Percentiles rank a stretch among this genome's conserved stretches.
Conservation (phyloP, 2,113 vertebrate genomes). For the Equus przewalskii region DNA sequence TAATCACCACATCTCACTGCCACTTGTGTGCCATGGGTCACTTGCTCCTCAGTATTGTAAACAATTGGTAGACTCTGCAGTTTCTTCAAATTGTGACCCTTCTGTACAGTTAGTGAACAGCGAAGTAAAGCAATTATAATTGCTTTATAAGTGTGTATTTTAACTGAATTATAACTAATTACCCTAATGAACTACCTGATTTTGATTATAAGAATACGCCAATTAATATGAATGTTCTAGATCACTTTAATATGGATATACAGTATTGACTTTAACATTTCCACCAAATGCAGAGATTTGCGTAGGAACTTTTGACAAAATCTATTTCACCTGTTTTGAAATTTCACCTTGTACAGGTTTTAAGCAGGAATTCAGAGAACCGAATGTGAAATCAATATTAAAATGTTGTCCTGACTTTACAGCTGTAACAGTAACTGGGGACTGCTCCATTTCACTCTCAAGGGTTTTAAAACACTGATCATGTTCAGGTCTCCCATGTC, state of each 20-base stretch:
- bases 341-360: background rate
- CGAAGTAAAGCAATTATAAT: background rate
- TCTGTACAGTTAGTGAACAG: background rate
- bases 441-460: background rate
- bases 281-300: background rate
- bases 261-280: background rate
- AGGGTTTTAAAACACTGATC: background rate
- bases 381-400: slow-evolving; percentile 3
- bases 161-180: background rate
- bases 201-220: background rate
- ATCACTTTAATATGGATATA: background rate
- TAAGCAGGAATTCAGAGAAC: slow-evolving; percentile 20
- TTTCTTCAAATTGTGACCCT: background rate
- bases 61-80: background rate
- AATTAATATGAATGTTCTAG: background rate
- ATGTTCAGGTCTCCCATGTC: background rate
- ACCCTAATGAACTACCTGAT: background rate
- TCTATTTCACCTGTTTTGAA: slow-evolving; percentile 19
- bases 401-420: background rate
- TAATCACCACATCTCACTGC: background rate
- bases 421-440: background rate
- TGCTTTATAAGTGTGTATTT: background rate
- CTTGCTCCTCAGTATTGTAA: background rate
- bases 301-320: background rate
- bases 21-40: background rate